A percentile compares a stretch with the other conserved stretches of the same genome.
phyloP scores from a whole-genome alignment of 2,888 invertebrate species.

The Meghimatium bilineatum region DNA sequence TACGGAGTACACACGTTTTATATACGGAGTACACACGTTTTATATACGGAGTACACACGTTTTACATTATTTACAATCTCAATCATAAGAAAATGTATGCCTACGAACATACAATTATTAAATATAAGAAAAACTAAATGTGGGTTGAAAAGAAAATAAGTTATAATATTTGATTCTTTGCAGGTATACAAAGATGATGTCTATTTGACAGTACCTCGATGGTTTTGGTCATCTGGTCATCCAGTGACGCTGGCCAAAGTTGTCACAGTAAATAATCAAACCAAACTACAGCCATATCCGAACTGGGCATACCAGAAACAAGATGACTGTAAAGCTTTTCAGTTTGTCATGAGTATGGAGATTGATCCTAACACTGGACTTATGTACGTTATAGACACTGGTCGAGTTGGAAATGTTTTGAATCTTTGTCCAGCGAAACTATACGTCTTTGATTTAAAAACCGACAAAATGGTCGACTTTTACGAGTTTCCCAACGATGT shows the following conservation, averaged over 20 bases:
- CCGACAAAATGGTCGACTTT: slow-evolving; percentile 53
- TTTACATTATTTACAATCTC: no score
- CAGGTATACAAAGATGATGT: slow-evolving; percentile 59
- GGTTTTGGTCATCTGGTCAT: slow-evolving; percentile 49
- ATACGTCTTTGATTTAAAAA: slow-evolving; percentile 62
- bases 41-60: no score
- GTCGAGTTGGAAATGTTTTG: slow-evolving; percentile 49
- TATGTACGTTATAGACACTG: slow-evolving; percentile 69
- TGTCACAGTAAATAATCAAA: slow-evolving; percentile 45
- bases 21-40: no score
- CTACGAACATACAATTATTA: no score
- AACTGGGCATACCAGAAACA: slow-evolving; percentile 63
- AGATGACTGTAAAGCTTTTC: slow-evolving; percentile 65
- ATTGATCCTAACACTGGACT: slow-evolving; percentile 65
- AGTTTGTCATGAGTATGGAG: slow-evolving; percentile 68
- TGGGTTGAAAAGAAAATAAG: not conserved
- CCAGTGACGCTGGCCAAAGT: slow-evolving; percentile 53
- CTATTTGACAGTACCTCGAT: slow-evolving; percentile 65
- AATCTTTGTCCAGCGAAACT: slow-evolving; percentile 66
- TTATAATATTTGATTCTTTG: not conserved
- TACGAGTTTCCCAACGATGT: slow-evolving; percentile 60
- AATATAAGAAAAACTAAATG: no score
- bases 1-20: no score
- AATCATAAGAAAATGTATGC: no score
- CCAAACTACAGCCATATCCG: slow-evolving; percentile 61